Evolutionary conservation across 1,140 invertebrate species (phyloP).

Genomic region (Yoshiicerus persimilis): DNA sequence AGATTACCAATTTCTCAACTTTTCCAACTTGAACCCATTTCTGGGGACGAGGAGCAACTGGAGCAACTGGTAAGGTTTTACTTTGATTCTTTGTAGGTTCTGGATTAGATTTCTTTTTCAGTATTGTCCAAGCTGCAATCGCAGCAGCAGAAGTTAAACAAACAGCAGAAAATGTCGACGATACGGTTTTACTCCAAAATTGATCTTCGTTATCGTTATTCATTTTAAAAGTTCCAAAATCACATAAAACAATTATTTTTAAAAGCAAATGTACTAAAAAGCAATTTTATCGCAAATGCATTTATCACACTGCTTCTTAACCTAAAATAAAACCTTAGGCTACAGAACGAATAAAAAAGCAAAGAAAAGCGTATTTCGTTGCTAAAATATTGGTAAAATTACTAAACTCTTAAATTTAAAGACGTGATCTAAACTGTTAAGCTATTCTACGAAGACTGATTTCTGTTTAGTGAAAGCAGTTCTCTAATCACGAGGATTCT

Average conservation of each 20-base stretch:
- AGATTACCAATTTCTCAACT: constrained; percentile 41
- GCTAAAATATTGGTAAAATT: too few species aligned
- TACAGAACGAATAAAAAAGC: too few species aligned
- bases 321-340: too few species aligned
- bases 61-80: background rate
- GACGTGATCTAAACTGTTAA: too few species aligned
- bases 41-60: background rate
- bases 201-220: background rate
- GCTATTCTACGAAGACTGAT: background rate
- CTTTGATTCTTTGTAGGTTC: too few species aligned
- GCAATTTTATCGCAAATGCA: too few species aligned
- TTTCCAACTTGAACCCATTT: constrained; percentile 42
- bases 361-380: too few species aligned
- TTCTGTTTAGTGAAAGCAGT: background rate
- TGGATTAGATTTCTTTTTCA: background rate
- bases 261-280: too few species aligned
- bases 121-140: background rate
- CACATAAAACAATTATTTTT: too few species aligned
- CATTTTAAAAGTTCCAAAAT: background rate
- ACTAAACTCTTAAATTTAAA: too few species aligned
- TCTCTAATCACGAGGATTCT: background rate
- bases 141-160: background rate
- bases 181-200: background rate
- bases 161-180: background rate
- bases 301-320: too few species aligned